A percentile compares a stretch with the other conserved stretches of the same genome.
Conservation (phyloP, 2,113 vertebrate genomes). For the Aldabrachelys gigantea region DNA sequence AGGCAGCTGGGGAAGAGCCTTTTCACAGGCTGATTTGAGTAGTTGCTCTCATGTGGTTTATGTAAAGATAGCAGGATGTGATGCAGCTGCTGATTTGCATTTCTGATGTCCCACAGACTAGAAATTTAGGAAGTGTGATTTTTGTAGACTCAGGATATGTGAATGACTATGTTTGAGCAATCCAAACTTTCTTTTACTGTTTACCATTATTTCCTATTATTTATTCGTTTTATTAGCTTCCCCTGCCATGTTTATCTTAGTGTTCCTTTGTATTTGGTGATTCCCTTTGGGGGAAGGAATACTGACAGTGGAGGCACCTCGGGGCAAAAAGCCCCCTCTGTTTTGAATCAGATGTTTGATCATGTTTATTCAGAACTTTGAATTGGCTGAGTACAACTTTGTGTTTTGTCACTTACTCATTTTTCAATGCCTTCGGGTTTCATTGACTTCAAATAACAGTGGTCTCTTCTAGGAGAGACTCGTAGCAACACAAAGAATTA, state of each 20-base stretch:
- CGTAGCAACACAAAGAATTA: neutral
- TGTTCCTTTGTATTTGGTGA: neutral
- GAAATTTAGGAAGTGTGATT: neutral
- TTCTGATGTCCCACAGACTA: neutral
- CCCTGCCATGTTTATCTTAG: neutral
- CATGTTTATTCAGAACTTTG: neutral
- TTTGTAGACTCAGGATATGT: neutral
- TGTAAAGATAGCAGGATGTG: neutral
- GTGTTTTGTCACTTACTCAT: neutral
- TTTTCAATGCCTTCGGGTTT: neutral
- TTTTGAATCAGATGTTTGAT: neutral
- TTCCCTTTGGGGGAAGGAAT: neutral
- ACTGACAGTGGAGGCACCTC: neutral
- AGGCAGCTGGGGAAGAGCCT: neutral
- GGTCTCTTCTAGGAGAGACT: neutral
- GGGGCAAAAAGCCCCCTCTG: neutral
- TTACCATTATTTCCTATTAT: neutral
- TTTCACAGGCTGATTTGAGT: neutral
- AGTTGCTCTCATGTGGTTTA: neutral
- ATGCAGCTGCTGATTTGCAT: neutral
- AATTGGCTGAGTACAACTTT: neutral
- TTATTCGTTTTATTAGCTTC: neutral
- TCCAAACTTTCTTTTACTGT: neutral
- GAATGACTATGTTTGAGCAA: neutral
- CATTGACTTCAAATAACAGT: neutral